These are phyloP conservation scores for Trichonephila clavipes DNA, from an alignment of 1,140 invertebrate genomes.

Conservation along the genomic window DNA sequence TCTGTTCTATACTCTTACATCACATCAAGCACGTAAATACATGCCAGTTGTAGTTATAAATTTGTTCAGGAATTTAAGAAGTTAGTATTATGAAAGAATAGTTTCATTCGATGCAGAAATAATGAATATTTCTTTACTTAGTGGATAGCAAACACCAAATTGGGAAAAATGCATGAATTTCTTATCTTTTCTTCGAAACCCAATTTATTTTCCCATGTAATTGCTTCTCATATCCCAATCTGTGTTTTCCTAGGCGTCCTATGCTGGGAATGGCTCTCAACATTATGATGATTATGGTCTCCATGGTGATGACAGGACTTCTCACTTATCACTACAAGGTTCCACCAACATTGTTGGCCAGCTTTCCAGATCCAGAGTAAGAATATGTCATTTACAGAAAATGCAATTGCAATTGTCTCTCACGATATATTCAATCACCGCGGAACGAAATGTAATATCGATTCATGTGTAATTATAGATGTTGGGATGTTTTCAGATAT, in stretches of 20 bases:
- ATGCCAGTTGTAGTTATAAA: too few species aligned
- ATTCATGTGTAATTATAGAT: not conserved
- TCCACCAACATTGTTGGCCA: constrained; percentile 77
- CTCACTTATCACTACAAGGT: constrained; percentile 76
- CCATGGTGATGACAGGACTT: constrained; percentile 71
- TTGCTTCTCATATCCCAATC: constrained; percentile 59
- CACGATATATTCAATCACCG: not conserved
- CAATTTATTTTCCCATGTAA: not conserved
- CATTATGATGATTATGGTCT: constrained; percentile 70
- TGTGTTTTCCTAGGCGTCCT: constrained; percentile 54
- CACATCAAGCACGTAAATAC: too few species aligned
- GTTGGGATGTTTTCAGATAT: not conserved
- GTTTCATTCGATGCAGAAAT: too few species aligned
- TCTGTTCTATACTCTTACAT: too few species aligned
- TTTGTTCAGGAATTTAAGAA: too few species aligned
- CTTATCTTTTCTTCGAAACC: not conserved
- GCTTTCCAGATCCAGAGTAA: constrained; percentile 78
- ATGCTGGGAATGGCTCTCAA: constrained; percentile 76
- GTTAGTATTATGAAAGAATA: too few species aligned
- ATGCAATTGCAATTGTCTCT: not conserved
- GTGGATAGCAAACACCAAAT: not conserved
- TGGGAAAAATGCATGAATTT: not conserved
- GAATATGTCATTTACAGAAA: constrained; percentile 1
- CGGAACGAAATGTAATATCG: constrained; percentile 10
- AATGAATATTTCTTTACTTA: not conserved